Evolutionary conservation across 2,797 vertebrate species (phyloP), one percentile per base, ranked within the genome.

Genomic region (Gouania willdenowi): DNA sequence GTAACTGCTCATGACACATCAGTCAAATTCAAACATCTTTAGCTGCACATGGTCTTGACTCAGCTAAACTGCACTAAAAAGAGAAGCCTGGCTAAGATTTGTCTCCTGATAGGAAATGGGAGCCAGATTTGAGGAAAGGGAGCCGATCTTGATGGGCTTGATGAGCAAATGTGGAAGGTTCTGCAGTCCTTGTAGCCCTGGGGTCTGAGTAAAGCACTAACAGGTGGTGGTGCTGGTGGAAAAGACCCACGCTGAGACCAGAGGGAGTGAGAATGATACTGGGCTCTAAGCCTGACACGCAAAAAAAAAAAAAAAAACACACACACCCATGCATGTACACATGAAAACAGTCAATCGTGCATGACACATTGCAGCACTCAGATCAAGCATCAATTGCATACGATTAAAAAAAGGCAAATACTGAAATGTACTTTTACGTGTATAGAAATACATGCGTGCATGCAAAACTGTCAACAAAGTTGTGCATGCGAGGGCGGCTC

Each of bases 191-290:
- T 68, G 70, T 73, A 68, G 72, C 73, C 79, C 64, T 52, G 65
- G 57, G 81, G 71, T 62, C 66, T 6, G 42, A 82, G 66, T 81
- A 88, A 85, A 86, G 78, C 68, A 77, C 74, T 78, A 81, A 86
- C 83, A 87, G 83, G 80, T 87, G 81, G 71, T 54, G 55, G 51
- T 39, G 45, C 58, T 72, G 69, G 68, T 79, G 63, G 71, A 79
- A 83, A 75, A 82, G 82, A 82, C 85, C 83, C 78, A 87, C 77
- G 64, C 83, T 61, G 69, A 81, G 84, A 84, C 75, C 56, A 81
- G 82, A 82, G 76, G 70, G 77, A 79, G 58, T 42, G 55, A 71
- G 75, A 68, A 61, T 43, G 75, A 79, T 65, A 73, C 73, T 77
- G 70, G 75, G 72, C 69, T 66, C 36, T 5, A 41, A 61, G 79